Base-by-base conservation (phyloP, 1,140 invertebrate species). In the Drosophila subobscura region DNA sequence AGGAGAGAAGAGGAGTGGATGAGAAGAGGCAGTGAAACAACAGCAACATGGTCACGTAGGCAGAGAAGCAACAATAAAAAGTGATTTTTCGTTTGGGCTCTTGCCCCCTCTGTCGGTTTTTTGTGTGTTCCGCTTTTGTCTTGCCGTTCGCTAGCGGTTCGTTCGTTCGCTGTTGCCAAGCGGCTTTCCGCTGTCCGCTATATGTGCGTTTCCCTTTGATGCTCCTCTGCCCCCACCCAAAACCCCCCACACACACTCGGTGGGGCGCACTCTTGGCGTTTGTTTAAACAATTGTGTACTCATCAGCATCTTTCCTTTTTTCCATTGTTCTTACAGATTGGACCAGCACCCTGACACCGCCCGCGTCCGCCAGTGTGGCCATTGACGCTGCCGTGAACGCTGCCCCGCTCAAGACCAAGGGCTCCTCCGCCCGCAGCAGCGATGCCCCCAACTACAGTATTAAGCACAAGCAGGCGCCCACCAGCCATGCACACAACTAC, bases 271-370 rank as follows among this genome's bases (percentile, higher is more conserved):
- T 37, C 3, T 59, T 29, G 10, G 23, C 14, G 22, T 58, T 58
- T 49, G 44, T 60, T 53, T 61, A 40, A 40, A 41, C 16, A 63
- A 47, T 6, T 20, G 3, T 37, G n/a, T 55, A 83, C 75, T 83
- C 49, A 84, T 76, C 75, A 76, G 42, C 44, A 8, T 47, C 41
- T 60, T 65, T 68, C 37, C 33, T 54, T 56, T n/a, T 71, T 55
- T 44, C 49, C 33, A 37, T 67, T 73, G 41, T 49, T 23, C 25
- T 77, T 76, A 41, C 53, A 91, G 90, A 91, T 80, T 91, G 90
- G 91, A 91, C 80, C 75, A 88, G 78, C 73, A 77, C 81, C 63
- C 78, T 90, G 74, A 79, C 89, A 72, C 73, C 79, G 67, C 81
- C 56, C 20, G 72, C 58, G 45, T 63, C 81, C 45, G 68, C 71